Conservation (phyloP, 2,888 invertebrate species). For the Netelia inedita region DNA sequence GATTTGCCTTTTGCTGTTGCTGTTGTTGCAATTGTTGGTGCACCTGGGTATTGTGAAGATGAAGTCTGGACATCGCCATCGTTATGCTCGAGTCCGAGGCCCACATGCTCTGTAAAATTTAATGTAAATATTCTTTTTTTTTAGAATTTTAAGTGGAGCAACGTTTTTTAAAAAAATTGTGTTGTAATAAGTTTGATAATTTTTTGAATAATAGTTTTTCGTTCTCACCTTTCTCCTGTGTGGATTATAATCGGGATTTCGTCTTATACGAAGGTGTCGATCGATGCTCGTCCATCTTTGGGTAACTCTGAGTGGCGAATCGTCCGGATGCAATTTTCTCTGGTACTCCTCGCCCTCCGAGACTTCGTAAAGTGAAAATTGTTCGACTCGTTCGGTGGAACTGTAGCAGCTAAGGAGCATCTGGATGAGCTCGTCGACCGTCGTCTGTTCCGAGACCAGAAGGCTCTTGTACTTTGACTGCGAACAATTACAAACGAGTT, state of each 20-base stretch:
- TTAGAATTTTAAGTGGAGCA: background rate
- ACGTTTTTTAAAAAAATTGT: too few species aligned
- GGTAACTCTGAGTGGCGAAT: slow-evolving; percentile 93
- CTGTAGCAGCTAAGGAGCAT: slow-evolving; percentile 94
- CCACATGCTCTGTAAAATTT: slow-evolving; percentile 86
- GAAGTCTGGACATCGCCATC: slow-evolving; percentile 82
- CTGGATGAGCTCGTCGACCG: slow-evolving; percentile 94
- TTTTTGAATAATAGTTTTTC: slow-evolving; percentile 11
- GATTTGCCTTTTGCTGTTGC: slow-evolving; percentile 80
- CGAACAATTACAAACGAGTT: slow-evolving; percentile 66
- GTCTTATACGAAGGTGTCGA: slow-evolving; percentile 93
- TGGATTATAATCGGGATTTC: slow-evolving; percentile 92
- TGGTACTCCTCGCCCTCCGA: slow-evolving; percentile 94
- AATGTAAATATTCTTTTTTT: background rate
- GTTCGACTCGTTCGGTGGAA: slow-evolving; percentile 93
- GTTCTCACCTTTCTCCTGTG: slow-evolving; percentile 83
- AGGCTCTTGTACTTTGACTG: slow-evolving; percentile 96
- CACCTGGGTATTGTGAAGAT: slow-evolving; percentile 83
- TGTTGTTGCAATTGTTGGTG: slow-evolving; percentile 83
- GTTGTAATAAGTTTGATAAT: too few species aligned
- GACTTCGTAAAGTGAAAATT: slow-evolving; percentile 95
- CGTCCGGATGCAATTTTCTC: slow-evolving; percentile 94
- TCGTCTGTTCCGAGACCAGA: slow-evolving; percentile 95
- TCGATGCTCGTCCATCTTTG: slow-evolving; percentile 88
- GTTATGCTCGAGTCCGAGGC: slow-evolving; percentile 86